Base-by-base conservation (phyloP, 37 sponge, comb jelly and placozoan genomes). In the Beroe forskalii region DNA sequence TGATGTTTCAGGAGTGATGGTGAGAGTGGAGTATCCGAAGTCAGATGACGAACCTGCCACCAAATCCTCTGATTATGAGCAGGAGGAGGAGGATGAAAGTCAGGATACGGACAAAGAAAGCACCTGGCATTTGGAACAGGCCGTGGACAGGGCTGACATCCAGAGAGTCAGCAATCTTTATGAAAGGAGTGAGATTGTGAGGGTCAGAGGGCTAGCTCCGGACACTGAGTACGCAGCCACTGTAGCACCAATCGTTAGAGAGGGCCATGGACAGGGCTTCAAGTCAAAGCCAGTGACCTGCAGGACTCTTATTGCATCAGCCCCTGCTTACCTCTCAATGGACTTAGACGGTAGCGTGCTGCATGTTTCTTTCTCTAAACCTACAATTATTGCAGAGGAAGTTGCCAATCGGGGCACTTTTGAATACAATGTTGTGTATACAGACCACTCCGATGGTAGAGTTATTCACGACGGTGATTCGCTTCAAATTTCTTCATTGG, bases 1-100 rank as follows among this genome's bases (percentile, higher is more conserved):
- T 4, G 86, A 80, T 80, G 86, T 80, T 2, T 41, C 86, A 20
- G 86, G 86, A 24, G 42, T 80, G 20, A 38, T n/a, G 27, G 86
- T 80, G 0, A 80, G 25, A 64, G 66, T 48, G 6, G 55, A 48
- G 55, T 48, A 48, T 48, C 55, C 55, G 12, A 12, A 12, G 12
- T 6, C 55, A 48, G 55, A 48, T 17, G 55, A 48, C 55, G 12
- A 6, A 6, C 12, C 55, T 17, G 55, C 55, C 6, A n/a, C n/a
- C n/a, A n/a, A n/a, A n/a, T n/a, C n/a, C n/a, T n/a, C n/a, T n/a
- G n/a, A n/a, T n/a, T n/a, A n/a, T n/a, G n/a, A n/a, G n/a, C n/a
- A n/a, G n/a, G n/a, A n/a, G n/a, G n/a, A n/a, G n/a, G n/a, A n/a
- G n/a, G n/a, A n/a, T n/a, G n/a, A n/a, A n/a, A n/a, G n/a, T n/a